Percentiles rank a stretch among this genome's conserved stretches.
These are phyloP conservation scores for Xanthia icteritia DNA, from an alignment of 2,888 invertebrate species.

Conservation along the genomic window DNA sequence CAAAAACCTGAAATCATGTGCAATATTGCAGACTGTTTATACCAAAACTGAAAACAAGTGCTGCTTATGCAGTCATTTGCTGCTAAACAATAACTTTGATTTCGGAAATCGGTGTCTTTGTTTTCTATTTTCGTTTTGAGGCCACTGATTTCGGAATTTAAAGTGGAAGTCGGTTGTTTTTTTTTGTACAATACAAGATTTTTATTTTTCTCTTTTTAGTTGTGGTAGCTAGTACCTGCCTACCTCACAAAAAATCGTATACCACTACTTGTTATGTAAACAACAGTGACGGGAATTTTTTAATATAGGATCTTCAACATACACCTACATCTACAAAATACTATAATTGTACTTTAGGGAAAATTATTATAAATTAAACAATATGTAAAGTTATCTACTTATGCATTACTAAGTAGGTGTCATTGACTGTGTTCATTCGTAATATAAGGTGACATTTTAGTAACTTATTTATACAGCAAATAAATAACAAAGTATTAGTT, in stretches of 20 bases:
- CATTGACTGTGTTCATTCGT: conserved; percentile 33
- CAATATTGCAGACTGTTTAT: conserved; percentile 26
- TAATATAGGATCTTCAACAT: background rate
- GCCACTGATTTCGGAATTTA: background rate
- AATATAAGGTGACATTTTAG: conserved; percentile 20
- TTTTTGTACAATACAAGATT: background rate
- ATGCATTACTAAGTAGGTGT: conserved; percentile 1
- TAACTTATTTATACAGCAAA: conserved; percentile 18
- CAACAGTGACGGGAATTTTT: too few relatives aligned
- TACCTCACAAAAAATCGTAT: too few relatives aligned
- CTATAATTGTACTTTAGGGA: background rate
- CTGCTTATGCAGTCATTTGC: too few relatives aligned
- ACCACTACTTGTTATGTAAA: too few relatives aligned
- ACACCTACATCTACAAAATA: background rate
- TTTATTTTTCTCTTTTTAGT: too few relatives aligned
- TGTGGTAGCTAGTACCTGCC: too few relatives aligned
- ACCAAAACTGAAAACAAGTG: conserved; percentile 21
- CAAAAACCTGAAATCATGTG: background rate
- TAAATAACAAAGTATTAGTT: conserved; percentile 5
- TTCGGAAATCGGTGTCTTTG: background rate
- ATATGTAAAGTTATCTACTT: conserved; percentile 16
- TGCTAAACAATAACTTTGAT: background rate
- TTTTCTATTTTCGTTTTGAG: background rate
- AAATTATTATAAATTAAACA: conserved; percentile 27
- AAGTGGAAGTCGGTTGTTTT: background rate